These are phyloP conservation scores for Archaeoteleia sp. DNA, from an alignment of 2,888 invertebrate species.

Conservation along the genomic window DNA sequence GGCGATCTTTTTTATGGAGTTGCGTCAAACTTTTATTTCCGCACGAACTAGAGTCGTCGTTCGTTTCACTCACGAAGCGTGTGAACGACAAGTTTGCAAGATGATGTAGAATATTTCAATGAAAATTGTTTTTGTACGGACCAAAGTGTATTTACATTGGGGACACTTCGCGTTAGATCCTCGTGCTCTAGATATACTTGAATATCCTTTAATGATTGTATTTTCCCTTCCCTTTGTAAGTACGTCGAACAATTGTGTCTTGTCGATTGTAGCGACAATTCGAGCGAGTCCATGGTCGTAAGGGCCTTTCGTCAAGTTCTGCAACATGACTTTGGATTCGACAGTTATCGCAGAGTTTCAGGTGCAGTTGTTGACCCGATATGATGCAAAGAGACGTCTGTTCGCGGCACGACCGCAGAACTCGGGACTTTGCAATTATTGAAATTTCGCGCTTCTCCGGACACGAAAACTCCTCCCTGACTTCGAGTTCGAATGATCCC, in stretches of 20 bases:
- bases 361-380: constrained; percentile 31
- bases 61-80: too few species aligned
- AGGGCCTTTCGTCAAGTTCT: constrained; percentile 30
- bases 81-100: too few species aligned
- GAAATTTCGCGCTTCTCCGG: constrained; percentile 52
- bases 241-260: background rate
- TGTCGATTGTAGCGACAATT: constrained; percentile 12
- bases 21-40: too few species aligned
- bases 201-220: too few species aligned
- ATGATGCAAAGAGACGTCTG: constrained; percentile 31
- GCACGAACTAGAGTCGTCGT: too few species aligned
- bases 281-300: constrained; percentile 25
- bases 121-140: too few species aligned
- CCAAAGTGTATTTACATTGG: too few species aligned
- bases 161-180: too few species aligned
- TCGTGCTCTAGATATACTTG: too few species aligned
- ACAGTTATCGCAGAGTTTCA: constrained; percentile 33
- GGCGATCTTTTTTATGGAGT: too few species aligned
- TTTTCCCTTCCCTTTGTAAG: too few species aligned
- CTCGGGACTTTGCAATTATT: constrained; percentile 52
- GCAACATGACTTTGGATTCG: constrained; percentile 29
- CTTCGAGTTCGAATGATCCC: constrained; percentile 22
- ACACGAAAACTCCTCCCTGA: constrained; percentile 31
- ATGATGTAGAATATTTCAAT: too few species aligned
- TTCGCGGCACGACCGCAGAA: constrained; percentile 37